phyloP scores from a whole-genome alignment of 2,888 invertebrate genomes.

The Bruchidius siliquastri region DNA sequence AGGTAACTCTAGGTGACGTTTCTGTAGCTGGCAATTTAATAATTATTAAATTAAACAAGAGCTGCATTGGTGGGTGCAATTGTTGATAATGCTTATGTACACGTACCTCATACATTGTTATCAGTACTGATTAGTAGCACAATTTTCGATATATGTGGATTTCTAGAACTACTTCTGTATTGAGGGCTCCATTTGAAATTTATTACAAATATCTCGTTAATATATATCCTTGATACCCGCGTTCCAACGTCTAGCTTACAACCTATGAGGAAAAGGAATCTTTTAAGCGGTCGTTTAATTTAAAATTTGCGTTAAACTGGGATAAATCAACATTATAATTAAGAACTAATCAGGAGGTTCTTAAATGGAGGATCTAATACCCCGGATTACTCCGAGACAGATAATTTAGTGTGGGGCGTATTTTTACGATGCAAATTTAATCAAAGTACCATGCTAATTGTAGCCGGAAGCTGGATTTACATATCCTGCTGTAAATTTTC shows the following conservation, averaged over 20 bases:
- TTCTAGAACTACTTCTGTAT: too few species aligned
- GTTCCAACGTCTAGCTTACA: background rate
- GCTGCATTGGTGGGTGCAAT: too few species aligned
- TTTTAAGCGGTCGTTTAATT: constrained; percentile 14
- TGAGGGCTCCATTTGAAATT: too few species aligned
- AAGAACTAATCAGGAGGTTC: constrained; percentile 25
- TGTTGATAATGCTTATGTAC: too few species aligned
- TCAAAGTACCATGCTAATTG: constrained; percentile 13
- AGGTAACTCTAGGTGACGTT: too few species aligned
- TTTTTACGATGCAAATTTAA: constrained; percentile 19
- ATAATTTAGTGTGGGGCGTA: constrained; percentile 12
- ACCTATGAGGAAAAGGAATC: background rate
- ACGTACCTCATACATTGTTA: too few species aligned
- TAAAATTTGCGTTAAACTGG: constrained; percentile 27
- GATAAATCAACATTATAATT: constrained; percentile 28
- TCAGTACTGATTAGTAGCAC: too few species aligned
- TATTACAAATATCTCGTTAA: too few species aligned
- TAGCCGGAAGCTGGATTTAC: constrained; percentile 4
- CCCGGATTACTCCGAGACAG: constrained; percentile 2
- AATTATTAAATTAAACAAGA: too few species aligned
- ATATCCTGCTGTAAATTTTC: background rate
- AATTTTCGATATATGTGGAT: too few species aligned
- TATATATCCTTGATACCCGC: background rate
- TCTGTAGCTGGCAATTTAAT: too few species aligned
- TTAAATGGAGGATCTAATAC: constrained; percentile 20